A percentile compares a stretch with the other conserved stretches of the same genome.
Evolutionary conservation across 2,797 vertebrate species (phyloP).

Genomic region (Caiman crocodilus): DNA sequence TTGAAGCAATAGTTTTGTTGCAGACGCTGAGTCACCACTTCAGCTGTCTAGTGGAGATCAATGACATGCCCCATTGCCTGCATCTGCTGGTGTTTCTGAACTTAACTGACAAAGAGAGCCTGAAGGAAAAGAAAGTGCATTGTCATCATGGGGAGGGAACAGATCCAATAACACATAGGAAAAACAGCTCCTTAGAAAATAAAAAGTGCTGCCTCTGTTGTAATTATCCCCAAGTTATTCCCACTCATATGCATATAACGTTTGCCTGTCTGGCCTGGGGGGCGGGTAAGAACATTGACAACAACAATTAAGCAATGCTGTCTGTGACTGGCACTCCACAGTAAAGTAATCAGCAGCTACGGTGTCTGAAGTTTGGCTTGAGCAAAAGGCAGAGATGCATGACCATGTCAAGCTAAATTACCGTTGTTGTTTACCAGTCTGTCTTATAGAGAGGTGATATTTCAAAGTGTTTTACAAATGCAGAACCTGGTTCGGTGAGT

Average conservation of each 20-base stretch:
- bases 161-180: not conserved
- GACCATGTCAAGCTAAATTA: slow-evolving; percentile 21
- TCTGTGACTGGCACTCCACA: not conserved
- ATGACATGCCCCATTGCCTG: not conserved
- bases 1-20: not conserved
- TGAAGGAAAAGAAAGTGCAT: slow-evolving; percentile 14
- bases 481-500: not conserved
- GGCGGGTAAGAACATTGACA: not conserved
- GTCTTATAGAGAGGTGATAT: slow-evolving; percentile 15
- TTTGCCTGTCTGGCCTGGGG: not conserved
- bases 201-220: not conserved
- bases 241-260: not conserved
- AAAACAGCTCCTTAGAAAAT: not conserved
- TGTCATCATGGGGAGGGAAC: not conserved
- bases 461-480: slow-evolving; percentile 7
- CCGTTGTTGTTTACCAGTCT: slow-evolving; percentile 11
- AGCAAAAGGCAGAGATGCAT: not conserved
- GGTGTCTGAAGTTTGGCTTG: not conserved
- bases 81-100: slow-evolving; percentile 17
- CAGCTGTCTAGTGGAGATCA: slow-evolving; percentile 17
- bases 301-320: not conserved
- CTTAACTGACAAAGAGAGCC: slow-evolving; percentile 36
- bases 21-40: slow-evolving; percentile 67
- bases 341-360: not conserved
- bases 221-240: not conserved